These are phyloP conservation scores for Ceratotherium simum DNA, from an alignment of 2,113 vertebrate genomes.

Conservation along the genomic window DNA sequence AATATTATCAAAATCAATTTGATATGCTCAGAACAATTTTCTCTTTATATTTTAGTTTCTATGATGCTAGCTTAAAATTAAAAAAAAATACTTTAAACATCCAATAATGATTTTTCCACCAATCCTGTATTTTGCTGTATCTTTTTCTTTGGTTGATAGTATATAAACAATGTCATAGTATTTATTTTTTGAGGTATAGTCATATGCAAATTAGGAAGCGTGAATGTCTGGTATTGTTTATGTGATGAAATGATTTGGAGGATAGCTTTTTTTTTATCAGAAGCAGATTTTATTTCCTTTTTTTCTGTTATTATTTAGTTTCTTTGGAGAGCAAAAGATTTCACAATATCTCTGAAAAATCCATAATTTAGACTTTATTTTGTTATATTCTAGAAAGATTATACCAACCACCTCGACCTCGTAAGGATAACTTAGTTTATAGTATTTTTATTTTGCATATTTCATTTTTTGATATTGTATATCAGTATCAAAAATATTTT, in stretches of 20 bases:
- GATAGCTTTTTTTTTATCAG: neutral
- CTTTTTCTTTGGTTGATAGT: conserved; percentile 44
- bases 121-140: conserved; percentile 26
- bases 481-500: neutral
- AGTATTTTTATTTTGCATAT: conserved; percentile 54
- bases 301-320: neutral
- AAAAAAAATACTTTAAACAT: conserved; percentile 33
- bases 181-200: conserved; percentile 56
- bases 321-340: neutral
- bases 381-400: neutral
- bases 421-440: conserved; percentile 42
- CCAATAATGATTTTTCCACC: neutral
- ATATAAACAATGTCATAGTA: neutral
- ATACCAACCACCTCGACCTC: neutral
- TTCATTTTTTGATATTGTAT: conserved; percentile 61
- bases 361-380: conserved; percentile 42
- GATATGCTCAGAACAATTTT: neutral
- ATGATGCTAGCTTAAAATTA: neutral
- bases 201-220: conserved; percentile 19
- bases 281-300: conserved; percentile 26
- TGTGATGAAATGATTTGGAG: conserved; percentile 21
- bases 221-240: conserved; percentile 48
- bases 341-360: conserved; percentile 13
- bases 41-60: conserved; percentile 57
- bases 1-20: conserved; percentile 46